Conservation (phyloP, 2,888 invertebrate genomes). For the Drosophila emarginata region DNA sequence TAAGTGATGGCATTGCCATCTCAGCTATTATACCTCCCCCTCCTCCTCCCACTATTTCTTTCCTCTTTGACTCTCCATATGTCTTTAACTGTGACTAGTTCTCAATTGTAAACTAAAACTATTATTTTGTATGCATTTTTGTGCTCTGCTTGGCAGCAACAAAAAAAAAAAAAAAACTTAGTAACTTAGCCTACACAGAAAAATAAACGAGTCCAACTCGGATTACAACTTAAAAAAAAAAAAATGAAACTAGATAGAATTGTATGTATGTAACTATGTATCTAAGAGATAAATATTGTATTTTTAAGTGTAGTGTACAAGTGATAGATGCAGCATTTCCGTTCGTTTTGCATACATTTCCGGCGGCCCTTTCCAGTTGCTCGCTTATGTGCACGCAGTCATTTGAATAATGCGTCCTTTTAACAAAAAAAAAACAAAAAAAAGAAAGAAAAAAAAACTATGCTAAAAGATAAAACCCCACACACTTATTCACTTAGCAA, state of each 20-base stretch:
- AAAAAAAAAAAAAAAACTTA: conserved; percentile 55
- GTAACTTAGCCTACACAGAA: conserved; percentile 26
- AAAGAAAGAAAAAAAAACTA: background rate
- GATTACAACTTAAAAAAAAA: conserved; percentile 48
- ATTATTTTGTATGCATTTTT: conserved; percentile 43
- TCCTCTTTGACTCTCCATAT: background rate
- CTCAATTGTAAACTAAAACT: conserved; percentile 64
- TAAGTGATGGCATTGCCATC: conserved; percentile 49
- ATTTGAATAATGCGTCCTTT: conserved; percentile 58
- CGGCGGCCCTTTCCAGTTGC: conserved; percentile 65
- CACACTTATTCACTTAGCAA: conserved; percentile 33
- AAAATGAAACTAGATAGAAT: conserved; percentile 6
- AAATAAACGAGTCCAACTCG: conserved; percentile 50
- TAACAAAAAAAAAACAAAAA: conserved; percentile 4
- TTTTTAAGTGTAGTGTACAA: conserved; percentile 47
- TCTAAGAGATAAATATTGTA: conserved; percentile 52
- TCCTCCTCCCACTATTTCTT: background rate
- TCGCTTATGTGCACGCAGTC: conserved; percentile 50
- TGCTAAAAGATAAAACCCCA: conserved; percentile 31
- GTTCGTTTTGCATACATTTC: conserved; percentile 62
- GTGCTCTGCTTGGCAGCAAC: conserved; percentile 76
- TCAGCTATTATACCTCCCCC: background rate
- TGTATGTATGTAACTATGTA: conserved; percentile 39
- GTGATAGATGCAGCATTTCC: conserved; percentile 69
- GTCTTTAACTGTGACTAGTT: conserved; percentile 54